Base-by-base conservation (phyloP, 64 coral and sea anemone species). In the Hydrozoanthus tunicans region DNA sequence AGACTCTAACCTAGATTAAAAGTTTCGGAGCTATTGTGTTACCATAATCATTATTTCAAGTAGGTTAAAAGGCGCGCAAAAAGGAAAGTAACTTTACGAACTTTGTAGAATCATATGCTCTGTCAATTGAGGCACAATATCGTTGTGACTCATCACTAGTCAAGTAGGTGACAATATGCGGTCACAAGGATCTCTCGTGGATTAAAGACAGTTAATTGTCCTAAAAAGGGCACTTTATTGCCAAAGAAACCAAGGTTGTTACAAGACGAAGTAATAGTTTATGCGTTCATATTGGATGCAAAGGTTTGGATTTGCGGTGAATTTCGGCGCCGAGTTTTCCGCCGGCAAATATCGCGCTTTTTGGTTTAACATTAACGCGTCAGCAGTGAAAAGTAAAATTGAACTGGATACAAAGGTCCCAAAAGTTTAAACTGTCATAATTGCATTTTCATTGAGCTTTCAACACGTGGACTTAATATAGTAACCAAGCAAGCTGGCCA, bases 101-200 rank as follows among this genome's bases (percentile, higher is more conserved):
- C 53, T 14, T n/a, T 79, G 14, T 58, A 79, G 17, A 65, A 83
- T 17, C 14, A 83, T 60, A 51, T 66, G 27, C 63, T 62, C n/a
- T 64, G 80, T 27, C 65, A 65, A 65, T 66, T 11, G 7, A 83
- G 27, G 14, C 14, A 8, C 81, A 83, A 83, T 83, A 67, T 83
- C 6, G 12, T 75, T 75, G 72, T 75, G 6, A 43, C 73, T 56
- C 75, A 43, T 52, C 53, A 79, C 13, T 23, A 12, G 7, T 79
- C 13, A 79, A 79, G 7, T 15, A 54, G 4, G 32, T 43, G 32
- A 43, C 32, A 43, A 43, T 43, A 43, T 43, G 9, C 20, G 70
- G n/a, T 32, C 26, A 3, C 4, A 24, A 73, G n/a, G 25, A 73
- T 25, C n/a, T 73, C n/a, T 25, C 17, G 81, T 52, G 62, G 60